Base-by-base conservation (phyloP, 2,113 vertebrate genomes). In the Cygnus atratus region DNA sequence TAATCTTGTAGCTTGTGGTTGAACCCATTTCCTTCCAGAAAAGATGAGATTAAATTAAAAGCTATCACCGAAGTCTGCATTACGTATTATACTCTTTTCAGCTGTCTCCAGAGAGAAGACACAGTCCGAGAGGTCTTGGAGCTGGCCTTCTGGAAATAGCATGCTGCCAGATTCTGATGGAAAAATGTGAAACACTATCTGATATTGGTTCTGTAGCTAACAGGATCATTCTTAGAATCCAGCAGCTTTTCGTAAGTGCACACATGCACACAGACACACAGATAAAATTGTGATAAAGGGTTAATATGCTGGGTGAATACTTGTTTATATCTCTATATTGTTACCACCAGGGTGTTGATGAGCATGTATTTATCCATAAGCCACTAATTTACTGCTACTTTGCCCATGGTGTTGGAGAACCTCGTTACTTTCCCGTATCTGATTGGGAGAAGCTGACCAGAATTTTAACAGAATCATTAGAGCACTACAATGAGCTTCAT, bases 301-400 rank as follows among this genome's bases (percentile, higher is more conserved):
- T 97, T 97, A 97, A 97, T 72, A 31, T 37, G 20, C 82, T 84
- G 81, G 48, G 71, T 90, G 89, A 96, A 94, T 84, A 43, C 96
- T 97, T 98, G 93, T 97, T 98, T 97, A 92, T 94, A 72, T 87
- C 78, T 92, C 70, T 94, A 57, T 87, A 87, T 92, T 97, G 95
- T 94, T 98, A 96, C 88, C 96, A 95, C 65, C 95, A 98, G 98
- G 98, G 98, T 97, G 98, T 98, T 96, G 98, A 99, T 83, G 98
- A 99, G 94, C 98, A 98, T 48, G 93, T 98, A 94, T 99, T 99
- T 95, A 99, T 98, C 97, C 98, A 98, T 98, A 99, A 99, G 97
- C 98, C 98, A 84, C 96, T 99, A 97, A 98, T 99, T 97, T 99
- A 99, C 97, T 99, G 97, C 96, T 98, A 99, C 97, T 99, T 99